Base-by-base conservation (phyloP, 2,113 vertebrate species). In the Taxidea taxus region DNA sequence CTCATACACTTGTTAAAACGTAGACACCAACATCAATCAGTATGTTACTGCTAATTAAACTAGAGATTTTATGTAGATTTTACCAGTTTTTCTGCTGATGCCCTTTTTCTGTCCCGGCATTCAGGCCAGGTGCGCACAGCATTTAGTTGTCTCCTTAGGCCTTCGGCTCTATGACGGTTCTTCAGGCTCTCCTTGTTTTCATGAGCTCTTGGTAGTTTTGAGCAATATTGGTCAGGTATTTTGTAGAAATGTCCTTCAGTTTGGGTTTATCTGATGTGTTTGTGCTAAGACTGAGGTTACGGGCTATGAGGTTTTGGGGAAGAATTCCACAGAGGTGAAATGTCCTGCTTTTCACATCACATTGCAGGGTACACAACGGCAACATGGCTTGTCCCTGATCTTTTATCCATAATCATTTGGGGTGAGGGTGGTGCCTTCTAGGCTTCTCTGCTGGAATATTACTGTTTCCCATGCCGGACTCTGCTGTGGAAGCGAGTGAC, bases 261-360 rank as follows among this genome's bases (percentile, higher is more conserved):
- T n/a, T 83, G 47, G 58, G 77, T 39, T 91, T 51, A 34, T 34
- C 34, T 44, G 72, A 13, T 80, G 44, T 51, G 81, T 97, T 39
- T 4, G 34, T 80, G 64, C 34, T 54, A 66, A 58, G n/a, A 77
- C 21, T 44, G 68, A 80, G 39, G 60, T 62, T 44, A 6, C 31
- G 44, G 68, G 29, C 51, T 54, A 7, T 15, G 72, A n/a, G 70
- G 54, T 64, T 90, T 60, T 5, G 34, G 84, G 34, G 44, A 58
- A 77, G 72, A 18, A 47, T 9, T 34, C 4, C 10, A 68, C 20
- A 4, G 23, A 60, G 21, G 12, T 12, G 68, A 12, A 10, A 21
- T 11, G 37, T 5, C 11, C 16, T 7, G 60, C 60, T 66, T 11
- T 37, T 37, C 42, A 31, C 15, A 49, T 74, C 42, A 7, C 2